Percentiles rank a stretch among this genome's conserved stretches.
phyloP scores from a whole-genome alignment of 2,113 vertebrate genomes.

The Phaethornis superciliosus region DNA sequence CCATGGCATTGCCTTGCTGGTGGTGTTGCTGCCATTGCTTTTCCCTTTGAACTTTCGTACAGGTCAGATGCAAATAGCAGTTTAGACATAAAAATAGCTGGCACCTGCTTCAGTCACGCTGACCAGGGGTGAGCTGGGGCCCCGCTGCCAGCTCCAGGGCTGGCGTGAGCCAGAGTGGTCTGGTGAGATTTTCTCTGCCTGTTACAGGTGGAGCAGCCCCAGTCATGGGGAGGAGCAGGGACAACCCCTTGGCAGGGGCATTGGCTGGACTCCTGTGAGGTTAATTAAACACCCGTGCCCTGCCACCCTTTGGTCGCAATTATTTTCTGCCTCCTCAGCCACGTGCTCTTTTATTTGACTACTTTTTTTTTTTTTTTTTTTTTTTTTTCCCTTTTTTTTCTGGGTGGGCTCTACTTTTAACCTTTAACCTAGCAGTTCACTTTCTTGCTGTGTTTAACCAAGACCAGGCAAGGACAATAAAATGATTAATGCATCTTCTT shows the following conservation, averaged over 20 bases:
- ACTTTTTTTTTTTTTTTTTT: rapidly evolving
- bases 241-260: neutral
- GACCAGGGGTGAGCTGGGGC: neutral
- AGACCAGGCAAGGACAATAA: neutral
- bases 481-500: neutral
- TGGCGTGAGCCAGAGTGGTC: neutral
- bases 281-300: neutral
- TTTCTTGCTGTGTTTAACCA: neutral
- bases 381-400: no score
- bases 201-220: neutral
- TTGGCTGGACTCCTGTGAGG: neutral
- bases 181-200: neutral
- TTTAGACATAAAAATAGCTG: conserved; percentile 40
- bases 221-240: rapidly evolving
- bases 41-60: conserved; percentile 1
- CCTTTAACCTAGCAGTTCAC: neutral
- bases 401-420: neutral
- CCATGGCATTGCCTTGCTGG: rapidly evolving
- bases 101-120: conserved; percentile 18
- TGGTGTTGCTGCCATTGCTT: rapidly evolving
- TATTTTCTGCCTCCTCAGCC: neutral
- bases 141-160: neutral
- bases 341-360: neutral
- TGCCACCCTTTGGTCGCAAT: neutral
- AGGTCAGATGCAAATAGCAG: neutral